Conservation (phyloP, 1,140 invertebrate species). For the Anastrepha obliqua region DNA sequence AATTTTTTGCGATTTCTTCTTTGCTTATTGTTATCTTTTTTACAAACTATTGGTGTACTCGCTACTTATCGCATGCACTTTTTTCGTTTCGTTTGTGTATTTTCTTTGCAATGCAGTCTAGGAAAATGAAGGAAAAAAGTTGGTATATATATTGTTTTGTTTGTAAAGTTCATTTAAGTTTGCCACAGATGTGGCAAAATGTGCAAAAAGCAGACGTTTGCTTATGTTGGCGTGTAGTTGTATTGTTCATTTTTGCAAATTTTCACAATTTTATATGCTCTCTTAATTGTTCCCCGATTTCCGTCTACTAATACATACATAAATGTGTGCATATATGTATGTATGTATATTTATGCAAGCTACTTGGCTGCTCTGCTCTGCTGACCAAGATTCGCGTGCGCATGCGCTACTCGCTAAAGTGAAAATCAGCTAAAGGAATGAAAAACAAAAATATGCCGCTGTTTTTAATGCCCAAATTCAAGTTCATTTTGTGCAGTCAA, state of each 20-base stretch:
- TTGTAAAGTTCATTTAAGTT: no score
- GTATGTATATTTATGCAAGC: neutral
- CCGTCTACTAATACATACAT: neutral
- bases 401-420: constrained; percentile 1
- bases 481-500: neutral
- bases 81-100: neutral
- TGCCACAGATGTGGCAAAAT: neutral
- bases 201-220: constrained; percentile 3
- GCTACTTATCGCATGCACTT: neutral
- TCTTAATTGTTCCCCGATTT: constrained; percentile 17
- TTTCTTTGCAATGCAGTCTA: neutral
- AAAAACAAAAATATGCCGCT: neutral
- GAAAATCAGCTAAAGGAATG: neutral
- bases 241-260: neutral
- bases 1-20: constrained; percentile 18
- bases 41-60: neutral
- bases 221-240: neutral
- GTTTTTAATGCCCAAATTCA: constrained; percentile 10
- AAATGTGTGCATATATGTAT: neutral
- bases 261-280: constrained; percentile 10
- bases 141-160: neutral
- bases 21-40: neutral
- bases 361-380: constrained; percentile 13
- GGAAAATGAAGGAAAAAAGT: neutral
- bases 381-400: constrained; percentile 51